These are phyloP conservation scores for Myripristis murdjan DNA, from an alignment of 2,797 vertebrate genomes.

Conservation along the genomic window DNA sequence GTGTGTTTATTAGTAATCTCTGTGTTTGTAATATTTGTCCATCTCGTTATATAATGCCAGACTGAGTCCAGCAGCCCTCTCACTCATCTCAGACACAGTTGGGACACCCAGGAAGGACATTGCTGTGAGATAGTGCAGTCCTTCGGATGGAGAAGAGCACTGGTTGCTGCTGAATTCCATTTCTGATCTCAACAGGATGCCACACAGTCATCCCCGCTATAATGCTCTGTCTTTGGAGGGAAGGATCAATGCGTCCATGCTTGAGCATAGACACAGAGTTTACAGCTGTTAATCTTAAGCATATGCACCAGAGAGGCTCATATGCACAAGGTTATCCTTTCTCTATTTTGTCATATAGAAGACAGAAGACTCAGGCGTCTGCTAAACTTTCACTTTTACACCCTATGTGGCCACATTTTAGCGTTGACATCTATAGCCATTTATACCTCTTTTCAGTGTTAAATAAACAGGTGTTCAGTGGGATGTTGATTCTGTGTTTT, in stretches of 20 bases:
- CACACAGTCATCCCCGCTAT: constrained; percentile 13
- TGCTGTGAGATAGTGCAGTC: constrained; percentile 4
- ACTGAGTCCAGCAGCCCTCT: constrained; percentile 43
- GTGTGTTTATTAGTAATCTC: constrained; percentile 80
- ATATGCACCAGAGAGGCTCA: too few species aligned
- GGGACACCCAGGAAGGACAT: constrained; percentile 18
- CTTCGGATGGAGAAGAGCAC: background rate
- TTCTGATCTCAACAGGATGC: constrained; percentile 32
- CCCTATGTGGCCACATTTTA: too few species aligned
- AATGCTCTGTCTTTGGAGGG: constrained; percentile 7
- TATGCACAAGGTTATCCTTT: too few species aligned
- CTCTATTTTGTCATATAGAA: too few species aligned
- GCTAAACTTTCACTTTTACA: too few species aligned
- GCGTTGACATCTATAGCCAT: too few species aligned
- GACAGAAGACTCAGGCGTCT: too few species aligned
- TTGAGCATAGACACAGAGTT: too few species aligned
- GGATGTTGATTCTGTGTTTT: constrained; percentile 29
- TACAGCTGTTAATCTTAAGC: too few species aligned
- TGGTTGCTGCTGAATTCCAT: constrained; percentile 22
- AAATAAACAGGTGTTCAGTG: too few species aligned
- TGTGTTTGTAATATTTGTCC: constrained; percentile 58
- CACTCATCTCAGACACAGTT: constrained; percentile 20
- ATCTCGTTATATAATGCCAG: constrained; percentile 67
- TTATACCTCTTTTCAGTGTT: too few species aligned
- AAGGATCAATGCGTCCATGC: constrained; percentile 46